A percentile compares a stretch with the other conserved stretches of the same genome.
Conservation (phyloP, 1,140 invertebrate genomes). For the Apis cerana region DNA sequence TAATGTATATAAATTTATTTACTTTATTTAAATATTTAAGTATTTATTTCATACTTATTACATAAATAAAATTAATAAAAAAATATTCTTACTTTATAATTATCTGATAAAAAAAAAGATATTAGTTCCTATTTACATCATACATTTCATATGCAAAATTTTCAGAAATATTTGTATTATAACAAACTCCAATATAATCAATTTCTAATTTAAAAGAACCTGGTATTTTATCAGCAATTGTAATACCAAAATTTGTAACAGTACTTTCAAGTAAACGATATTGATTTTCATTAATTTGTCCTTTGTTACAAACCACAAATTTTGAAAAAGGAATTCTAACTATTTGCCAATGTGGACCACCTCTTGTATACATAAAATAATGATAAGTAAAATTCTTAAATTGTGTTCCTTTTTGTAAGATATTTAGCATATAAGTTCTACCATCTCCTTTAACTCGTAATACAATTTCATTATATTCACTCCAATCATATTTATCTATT, state of each 20-base stretch:
- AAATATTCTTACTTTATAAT: not conserved
- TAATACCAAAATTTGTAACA: conserved; percentile 90
- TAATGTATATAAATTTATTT: conserved; percentile 31
- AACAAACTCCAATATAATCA: conserved; percentile 93
- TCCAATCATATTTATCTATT: conserved; percentile 86
- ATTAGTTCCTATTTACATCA: not conserved
- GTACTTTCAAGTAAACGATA: conserved; percentile 81
- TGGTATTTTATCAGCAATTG: conserved; percentile 87
- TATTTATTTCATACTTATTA: conserved; percentile 30
- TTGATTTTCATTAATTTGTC: conserved; percentile 93
- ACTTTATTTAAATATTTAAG: not conserved
- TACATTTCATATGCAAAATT: conserved; percentile 95
- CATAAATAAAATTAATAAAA: not conserved
- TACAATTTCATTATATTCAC: conserved; percentile 90
- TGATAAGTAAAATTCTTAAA: conserved; percentile 82
- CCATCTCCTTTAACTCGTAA: conserved; percentile 95
- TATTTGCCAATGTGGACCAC: conserved; percentile 98
- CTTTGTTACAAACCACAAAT: conserved; percentile 92
- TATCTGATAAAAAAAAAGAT: not conserved
- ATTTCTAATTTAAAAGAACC: conserved; percentile 96
- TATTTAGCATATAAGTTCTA: conserved; percentile 90
- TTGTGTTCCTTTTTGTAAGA: conserved; percentile 91
- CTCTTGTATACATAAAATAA: conserved; percentile 93
- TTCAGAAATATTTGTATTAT: conserved; percentile 89
- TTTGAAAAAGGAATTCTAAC: conserved; percentile 97